A percentile compares a stretch with the other conserved stretches of the same genome.
These are phyloP conservation scores for Ceratotherium simum DNA, from an alignment of 2,113 vertebrate genomes.

Conservation along the genomic window DNA sequence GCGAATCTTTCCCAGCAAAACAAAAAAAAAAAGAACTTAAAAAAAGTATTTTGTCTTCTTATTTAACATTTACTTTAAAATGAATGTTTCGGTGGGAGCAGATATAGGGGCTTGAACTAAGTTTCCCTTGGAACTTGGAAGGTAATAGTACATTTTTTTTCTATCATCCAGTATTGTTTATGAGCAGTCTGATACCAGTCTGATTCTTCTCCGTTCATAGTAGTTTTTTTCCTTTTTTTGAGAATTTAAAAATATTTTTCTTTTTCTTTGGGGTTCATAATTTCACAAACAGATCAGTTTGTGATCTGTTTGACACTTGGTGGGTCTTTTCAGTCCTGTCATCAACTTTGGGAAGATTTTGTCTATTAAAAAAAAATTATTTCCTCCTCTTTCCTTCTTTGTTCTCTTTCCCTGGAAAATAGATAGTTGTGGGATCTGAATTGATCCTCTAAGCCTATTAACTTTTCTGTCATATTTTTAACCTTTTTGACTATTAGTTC, in stretches of 20 bases:
- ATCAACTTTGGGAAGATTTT: background rate
- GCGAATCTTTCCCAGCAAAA: too few species aligned
- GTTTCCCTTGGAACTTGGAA: background rate
- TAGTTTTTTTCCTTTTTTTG: background rate
- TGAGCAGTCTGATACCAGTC: background rate
- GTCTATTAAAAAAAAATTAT: background rate
- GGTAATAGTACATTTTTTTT: background rate
- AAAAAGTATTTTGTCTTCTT: background rate
- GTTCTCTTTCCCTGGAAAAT: background rate
- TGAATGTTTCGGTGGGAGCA: background rate
- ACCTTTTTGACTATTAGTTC: background rate
- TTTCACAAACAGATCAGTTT: background rate
- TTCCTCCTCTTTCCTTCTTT: background rate
- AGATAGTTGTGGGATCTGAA: background rate
- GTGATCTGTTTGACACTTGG: background rate
- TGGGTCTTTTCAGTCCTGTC: background rate
- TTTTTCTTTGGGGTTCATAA: background rate
- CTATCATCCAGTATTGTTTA: background rate
- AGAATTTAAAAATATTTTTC: background rate
- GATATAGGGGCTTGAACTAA: background rate
- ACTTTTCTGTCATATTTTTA: slow-evolving; percentile 10
- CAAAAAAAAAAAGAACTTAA: too few species aligned
- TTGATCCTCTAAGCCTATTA: background rate
- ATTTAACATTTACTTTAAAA: slow-evolving; percentile 43
- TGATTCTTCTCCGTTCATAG: background rate